Base-by-base conservation (phyloP, 2,797 vertebrate species). In the Anguilla megastoma region DNA sequence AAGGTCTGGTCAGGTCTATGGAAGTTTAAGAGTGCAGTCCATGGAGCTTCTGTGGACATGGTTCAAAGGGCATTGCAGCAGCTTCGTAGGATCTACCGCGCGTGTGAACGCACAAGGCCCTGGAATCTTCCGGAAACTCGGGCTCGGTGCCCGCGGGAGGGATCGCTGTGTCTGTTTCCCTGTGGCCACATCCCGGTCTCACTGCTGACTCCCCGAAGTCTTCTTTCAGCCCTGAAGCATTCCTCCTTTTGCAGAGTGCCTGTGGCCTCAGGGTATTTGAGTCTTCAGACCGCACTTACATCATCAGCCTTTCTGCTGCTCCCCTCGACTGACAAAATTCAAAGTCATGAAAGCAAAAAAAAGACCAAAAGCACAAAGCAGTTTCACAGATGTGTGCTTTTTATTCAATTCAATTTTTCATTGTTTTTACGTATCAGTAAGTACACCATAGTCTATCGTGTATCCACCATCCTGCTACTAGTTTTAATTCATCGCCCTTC, bases 361-460 rank as follows among this genome's bases (percentile, higher is more conserved):
- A 76, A 36, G 24, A 45, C 56, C 50, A 52, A 86, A 89, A 89
- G 89, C 86, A 87, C 86, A 89, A 88, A 58, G 63, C 48, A 84
- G 63, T 56, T 84, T 89, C 60, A 60, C 76, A 45, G 86, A 89
- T 63, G 86, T 52, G 50, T 52, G 7, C 10, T 52, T 50, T 50
- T 50, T 50, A 50, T 8, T 52, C 36, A 36, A 36, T 36, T 36
- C 36, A 5, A 7, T 66, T 24, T 66, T 24, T 0, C 14, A 10
- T 10, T 74, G 10, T 33, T 74, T 30, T 33, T 74, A 10, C 69
- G 36, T 74, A 74, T 74, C 69, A 12, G 12, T 30, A 33, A 7
- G 8, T 30, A 74, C 6, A 30, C 27, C 30, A 30, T 30, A 41
- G 79, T 82, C 16, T 50, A 80, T 87, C 30, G 58, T 30, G 86